Percentiles rank a stretch among this genome's conserved stretches.
Conservation (phyloP, 2,888 invertebrate species). For the Malachius bipustulatus region DNA sequence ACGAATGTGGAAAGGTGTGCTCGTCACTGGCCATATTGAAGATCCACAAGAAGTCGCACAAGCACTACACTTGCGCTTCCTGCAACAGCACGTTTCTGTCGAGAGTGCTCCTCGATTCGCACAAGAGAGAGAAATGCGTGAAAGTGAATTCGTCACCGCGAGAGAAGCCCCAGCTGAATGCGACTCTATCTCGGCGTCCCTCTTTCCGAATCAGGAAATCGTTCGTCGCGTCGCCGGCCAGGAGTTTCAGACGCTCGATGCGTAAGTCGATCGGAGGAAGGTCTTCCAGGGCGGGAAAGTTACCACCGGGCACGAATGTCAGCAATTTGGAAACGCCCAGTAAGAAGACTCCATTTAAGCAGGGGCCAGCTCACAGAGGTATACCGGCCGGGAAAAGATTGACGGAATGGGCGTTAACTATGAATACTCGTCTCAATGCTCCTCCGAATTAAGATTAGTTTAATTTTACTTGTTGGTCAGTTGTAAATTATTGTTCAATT, state of each 20-base stretch:
- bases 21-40: conserved; percentile 21
- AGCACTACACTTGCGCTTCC: conserved; percentile 25
- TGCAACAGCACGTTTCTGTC: conserved; percentile 28
- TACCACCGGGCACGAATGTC: too few relatives aligned
- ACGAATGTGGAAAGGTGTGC: conserved; percentile 27
- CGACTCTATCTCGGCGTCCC: conserved; percentile 14
- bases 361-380: too few relatives aligned
- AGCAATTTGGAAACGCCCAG: too few relatives aligned
- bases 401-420: too few relatives aligned
- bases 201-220: conserved; percentile 21
- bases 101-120: conserved; percentile 29
- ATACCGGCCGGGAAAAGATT: too few relatives aligned
- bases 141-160: too few relatives aligned
- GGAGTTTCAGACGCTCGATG: background rate
- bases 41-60: conserved; percentile 27
- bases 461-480: too few relatives aligned
- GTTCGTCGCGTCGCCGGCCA: conserved; percentile 6
- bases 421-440: too few relatives aligned
- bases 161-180: conserved; percentile 14
- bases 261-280: background rate
- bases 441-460: too few relatives aligned
- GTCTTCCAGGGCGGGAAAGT: too few relatives aligned
- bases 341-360: too few relatives aligned
- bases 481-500: too few relatives aligned
- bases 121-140: conserved; percentile 29